Conservation (phyloP, 2,888 invertebrate genomes). For the Craniophora ligustri region DNA sequence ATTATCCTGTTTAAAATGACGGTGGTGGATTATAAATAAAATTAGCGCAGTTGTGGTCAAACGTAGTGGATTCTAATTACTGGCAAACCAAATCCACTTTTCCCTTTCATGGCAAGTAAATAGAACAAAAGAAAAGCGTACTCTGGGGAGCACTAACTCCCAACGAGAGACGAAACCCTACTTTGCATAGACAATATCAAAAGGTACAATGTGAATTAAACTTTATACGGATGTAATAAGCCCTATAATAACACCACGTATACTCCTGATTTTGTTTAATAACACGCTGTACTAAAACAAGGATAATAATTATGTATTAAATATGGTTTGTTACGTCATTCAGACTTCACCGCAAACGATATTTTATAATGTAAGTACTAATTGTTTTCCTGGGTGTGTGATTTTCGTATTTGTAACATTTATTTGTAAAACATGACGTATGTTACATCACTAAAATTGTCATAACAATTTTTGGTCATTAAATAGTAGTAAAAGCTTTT, state of each 20-base stretch:
- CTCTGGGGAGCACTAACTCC: conserved; percentile 64
- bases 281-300: conserved; percentile 31
- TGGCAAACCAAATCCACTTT: neutral
- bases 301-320: conserved; percentile 35
- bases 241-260: conserved; percentile 21
- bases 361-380: too few species aligned
- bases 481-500: too few species aligned
- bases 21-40: conserved; percentile 11
- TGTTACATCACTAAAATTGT: too few species aligned
- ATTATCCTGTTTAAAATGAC: neutral
- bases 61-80: conserved; percentile 21
- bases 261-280: conserved; percentile 36
- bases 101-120: conserved; percentile 52
- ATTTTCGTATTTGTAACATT: conserved; percentile 12
- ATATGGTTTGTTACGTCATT: conserved; percentile 35
- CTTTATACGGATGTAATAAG: conserved; percentile 38
- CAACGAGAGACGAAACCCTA: conserved; percentile 47
- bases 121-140: conserved; percentile 57
- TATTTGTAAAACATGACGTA: neutral
- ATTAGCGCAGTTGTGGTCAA: conserved; percentile 7
- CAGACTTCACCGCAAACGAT: conserved; percentile 17
- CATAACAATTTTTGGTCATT: too few species aligned
- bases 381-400: conserved; percentile 12
- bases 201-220: conserved; percentile 36
- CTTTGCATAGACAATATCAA: conserved; percentile 29